Evolutionary conservation across 2,113 vertebrate species (phyloP), one percentile per base, ranked within the genome.

Genomic region (Micromys minutus): DNA sequence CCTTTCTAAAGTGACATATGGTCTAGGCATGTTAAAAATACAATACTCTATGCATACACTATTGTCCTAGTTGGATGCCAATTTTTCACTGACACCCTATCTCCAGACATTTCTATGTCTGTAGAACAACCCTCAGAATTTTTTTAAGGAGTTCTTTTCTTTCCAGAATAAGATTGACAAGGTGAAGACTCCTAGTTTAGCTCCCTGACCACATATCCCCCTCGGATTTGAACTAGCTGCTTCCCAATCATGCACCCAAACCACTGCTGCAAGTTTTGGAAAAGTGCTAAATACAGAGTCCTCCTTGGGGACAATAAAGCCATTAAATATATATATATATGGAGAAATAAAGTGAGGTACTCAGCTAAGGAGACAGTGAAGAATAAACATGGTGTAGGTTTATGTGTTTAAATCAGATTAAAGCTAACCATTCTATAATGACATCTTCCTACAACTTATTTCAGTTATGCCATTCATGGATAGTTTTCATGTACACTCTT

Each of bases 401-500:
- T 5, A n/a, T 7, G 12, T 81, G 22, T 52, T 79, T 79, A 69
- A 87, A 57, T 26, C 3, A 89, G 26, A 65, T 84, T 87, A 47
- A 77, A 91, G 74, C 52, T 90, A 88, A 72, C 1, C 63, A 47
- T 85, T 7, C 80, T 31, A 76, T n/a, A n/a, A n/a, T n/a, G n/a
- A n/a, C n/a, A n/a, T 74, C 13, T 80, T 84, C 88, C 19, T 94
- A 95, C 84, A 52, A 72, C 47, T 91, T 91, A 21, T 0, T 21
- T 76, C 7, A 83, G 15, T 76, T 69, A 76, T 22, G 36, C 22
- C 2, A 45, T 50, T 2, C 9, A 21, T 90, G 7, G 22, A 90
- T 55, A 21, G 45, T 77, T 96, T 93, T 87, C 83, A 89, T 31
- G 65, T 95, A 90, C 45, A 55, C 19, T 89, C 13, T 42, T 57